Evolutionary conservation across 2,888 invertebrate genomes (phyloP), one percentile per base, ranked within the genome.

Genomic region (Teleiodes luculella): DNA sequence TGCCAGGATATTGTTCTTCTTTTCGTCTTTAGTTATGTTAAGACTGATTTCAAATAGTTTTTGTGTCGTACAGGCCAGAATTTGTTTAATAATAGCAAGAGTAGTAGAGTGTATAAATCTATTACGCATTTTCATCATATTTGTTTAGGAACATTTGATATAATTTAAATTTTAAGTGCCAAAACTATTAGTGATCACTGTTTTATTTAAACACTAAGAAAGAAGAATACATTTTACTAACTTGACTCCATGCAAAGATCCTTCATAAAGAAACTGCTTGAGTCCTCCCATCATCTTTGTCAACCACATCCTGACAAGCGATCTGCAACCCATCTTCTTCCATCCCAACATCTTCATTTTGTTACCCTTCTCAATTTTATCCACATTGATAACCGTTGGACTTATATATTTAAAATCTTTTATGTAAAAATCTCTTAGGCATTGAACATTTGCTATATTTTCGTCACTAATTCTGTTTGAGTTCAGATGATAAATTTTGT

Each of bases 241-340:
- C 90, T 89, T 89, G 13, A 89, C 84, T 55, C 89, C 89, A 67
- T 90, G 89, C 33, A 90, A 63, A 47, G 86, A 83, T 31, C 90
- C 90, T 47, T 81, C 80, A 59, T 83, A 84, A 60, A 86, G 82
- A 62, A 90, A 80, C 66, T 87, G 84, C 64, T 81, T 84, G 54
- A 86, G 58, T 1, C 88, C 88, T 45, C 67, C 76, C 62, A 82
- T 63, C 16, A 87, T 72, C 68, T 85, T 80, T 3, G 54, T 59
- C 0, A 74, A 56, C 87, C 86, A 88, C 61, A 75, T 64, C 53
- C 79, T 72, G 13, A 74, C 49, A 54, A 77, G 58, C 14, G 72
- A 70, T 59, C 53, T 64, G 43, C 68, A 68, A 13, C 51, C 57
- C 13, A 61, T 47, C 14, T 55, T 58, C 6, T 18, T 24, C 4